phyloP scores from a whole-genome alignment of 2,888 invertebrate genomes.

The Aleiodes testaceus region DNA sequence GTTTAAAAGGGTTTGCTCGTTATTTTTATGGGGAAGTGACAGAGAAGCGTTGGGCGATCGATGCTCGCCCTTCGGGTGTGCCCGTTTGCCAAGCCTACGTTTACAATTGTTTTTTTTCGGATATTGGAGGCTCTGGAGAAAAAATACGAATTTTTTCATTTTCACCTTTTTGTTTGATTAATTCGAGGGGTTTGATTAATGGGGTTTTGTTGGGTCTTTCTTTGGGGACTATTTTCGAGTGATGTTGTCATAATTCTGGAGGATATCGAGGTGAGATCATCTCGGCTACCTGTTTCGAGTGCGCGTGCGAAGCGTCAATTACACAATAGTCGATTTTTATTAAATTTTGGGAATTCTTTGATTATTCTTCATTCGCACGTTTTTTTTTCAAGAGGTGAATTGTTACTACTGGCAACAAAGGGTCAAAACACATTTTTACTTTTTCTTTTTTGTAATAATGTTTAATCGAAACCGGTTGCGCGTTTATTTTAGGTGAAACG shows the following conservation, averaged over 20 bases:
- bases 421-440: slow-evolving; percentile 47
- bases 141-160: slow-evolving; percentile 4
- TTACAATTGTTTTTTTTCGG: slow-evolving; percentile 35
- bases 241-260: slow-evolving; percentile 59
- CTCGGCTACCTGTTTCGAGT: slow-evolving; percentile 54
- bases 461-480: slow-evolving; percentile 47
- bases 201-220: background rate
- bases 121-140: background rate
- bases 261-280: slow-evolving; percentile 64
- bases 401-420: slow-evolving; percentile 60
- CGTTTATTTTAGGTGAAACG: background rate
- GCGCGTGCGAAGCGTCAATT: slow-evolving; percentile 46
- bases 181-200: background rate
- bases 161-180: too few species aligned
- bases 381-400: slow-evolving; percentile 33
- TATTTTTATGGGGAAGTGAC: slow-evolving; percentile 48
- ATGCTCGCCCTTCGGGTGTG: slow-evolving; percentile 65
- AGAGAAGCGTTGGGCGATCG: slow-evolving; percentile 56
- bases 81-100: slow-evolving; percentile 55
- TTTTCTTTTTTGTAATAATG: slow-evolving; percentile 7
- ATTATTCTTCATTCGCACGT: background rate
- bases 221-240: slow-evolving; percentile 49
- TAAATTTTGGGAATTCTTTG: background rate
- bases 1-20: background rate
- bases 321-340: slow-evolving; percentile 10